Conservation (phyloP, 2,113 vertebrate genomes). For the Vidua macroura region DNA sequence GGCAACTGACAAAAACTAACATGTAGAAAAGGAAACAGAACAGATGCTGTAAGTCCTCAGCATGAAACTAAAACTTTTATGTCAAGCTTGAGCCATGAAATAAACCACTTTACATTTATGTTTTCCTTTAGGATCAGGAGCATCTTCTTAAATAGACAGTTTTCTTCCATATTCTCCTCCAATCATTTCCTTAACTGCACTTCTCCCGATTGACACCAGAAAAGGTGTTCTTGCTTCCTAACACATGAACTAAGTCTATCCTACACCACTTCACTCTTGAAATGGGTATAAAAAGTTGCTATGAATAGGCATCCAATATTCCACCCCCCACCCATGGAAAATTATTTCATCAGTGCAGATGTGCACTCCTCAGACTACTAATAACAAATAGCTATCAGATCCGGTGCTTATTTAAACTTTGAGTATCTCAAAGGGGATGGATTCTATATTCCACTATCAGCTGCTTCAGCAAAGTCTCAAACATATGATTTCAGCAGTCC, state of each 20-base stretch:
- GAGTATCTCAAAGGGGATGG: not conserved
- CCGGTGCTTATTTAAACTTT: not conserved
- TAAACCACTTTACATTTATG: not conserved
- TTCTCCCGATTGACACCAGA: not conserved
- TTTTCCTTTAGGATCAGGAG: not conserved
- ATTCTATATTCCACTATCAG: not conserved
- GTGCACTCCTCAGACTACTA: not conserved
- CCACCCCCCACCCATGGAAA: not conserved
- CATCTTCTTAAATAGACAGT: not conserved
- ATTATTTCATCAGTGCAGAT: not conserved
- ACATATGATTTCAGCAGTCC: not conserved
- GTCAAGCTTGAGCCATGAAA: not conserved
- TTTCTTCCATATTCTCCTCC: not conserved
- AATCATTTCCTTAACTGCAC: not conserved
- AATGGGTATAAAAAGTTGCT: not conserved
- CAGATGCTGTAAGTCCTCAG: not conserved
- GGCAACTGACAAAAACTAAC: not conserved
- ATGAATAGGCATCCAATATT: not conserved
- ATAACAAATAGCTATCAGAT: not conserved
- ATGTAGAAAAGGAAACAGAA: not conserved
- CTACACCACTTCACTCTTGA: not conserved
- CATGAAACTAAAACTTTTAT: not conserved
- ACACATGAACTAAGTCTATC: not conserved
- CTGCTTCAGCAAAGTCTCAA: not conserved
- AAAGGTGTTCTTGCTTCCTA: not conserved